A percentile compares a stretch with the other conserved stretches of the same genome.
These are phyloP conservation scores for Oxygymnocypris stewartii DNA, from an alignment of 2,113 vertebrate genomes.

Conservation along the genomic window DNA sequence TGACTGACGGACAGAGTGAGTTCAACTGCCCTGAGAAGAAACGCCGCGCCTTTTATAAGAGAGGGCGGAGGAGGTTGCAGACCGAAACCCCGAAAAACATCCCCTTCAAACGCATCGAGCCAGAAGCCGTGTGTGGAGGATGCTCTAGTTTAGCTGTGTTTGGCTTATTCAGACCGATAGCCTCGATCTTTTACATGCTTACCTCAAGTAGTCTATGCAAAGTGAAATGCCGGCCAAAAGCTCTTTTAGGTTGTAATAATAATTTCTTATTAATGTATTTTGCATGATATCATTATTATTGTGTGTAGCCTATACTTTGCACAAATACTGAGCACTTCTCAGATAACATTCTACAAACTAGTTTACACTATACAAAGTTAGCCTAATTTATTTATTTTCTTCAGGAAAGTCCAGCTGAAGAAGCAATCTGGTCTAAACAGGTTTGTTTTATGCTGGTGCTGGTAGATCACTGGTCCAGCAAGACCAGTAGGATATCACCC, in stretches of 20 bases:
- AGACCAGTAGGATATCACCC: no score
- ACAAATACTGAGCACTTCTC: neutral
- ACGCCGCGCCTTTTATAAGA: slow-evolving; percentile 23
- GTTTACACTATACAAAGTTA: no score
- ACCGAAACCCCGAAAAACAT: slow-evolving; percentile 49
- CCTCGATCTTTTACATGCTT: neutral
- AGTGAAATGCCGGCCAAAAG: neutral
- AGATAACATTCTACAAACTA: no score
- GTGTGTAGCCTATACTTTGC: neutral
- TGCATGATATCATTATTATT: neutral
- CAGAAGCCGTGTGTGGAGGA: neutral
- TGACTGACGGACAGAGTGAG: slow-evolving; percentile 10
- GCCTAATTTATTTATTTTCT: no score
- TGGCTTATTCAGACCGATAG: slow-evolving; percentile 21
- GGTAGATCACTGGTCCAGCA: no score
- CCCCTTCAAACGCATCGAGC: slow-evolving; percentile 42
- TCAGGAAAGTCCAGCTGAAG: no score
- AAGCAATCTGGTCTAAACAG: no score
- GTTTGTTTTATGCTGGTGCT: no score
- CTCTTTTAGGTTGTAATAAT: neutral
- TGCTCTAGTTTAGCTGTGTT: slow-evolving; percentile 24
- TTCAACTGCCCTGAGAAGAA: neutral
- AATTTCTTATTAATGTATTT: neutral
- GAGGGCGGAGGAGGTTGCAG: slow-evolving; percentile 41
- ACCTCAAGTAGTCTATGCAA: neutral